Evolutionary conservation across 64 coral and sea anemone genomes (phyloP), one percentile per base, ranked within the genome.

Genomic region (Platygyra sinensis): DNA sequence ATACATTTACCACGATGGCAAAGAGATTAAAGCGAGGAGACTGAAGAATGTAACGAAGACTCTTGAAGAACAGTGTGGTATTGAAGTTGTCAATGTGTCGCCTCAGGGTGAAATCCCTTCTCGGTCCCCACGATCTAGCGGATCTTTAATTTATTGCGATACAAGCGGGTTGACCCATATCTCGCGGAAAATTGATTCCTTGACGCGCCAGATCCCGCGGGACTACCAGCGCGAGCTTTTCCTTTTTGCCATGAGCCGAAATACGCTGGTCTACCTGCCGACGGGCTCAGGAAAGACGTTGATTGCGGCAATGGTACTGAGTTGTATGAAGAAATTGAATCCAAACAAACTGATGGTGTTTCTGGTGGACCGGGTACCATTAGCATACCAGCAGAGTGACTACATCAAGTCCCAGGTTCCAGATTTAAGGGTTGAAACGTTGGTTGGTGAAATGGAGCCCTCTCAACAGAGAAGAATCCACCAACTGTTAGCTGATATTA

Each of bases 221-320:
- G 91, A 99, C 17, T 99, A 99, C 64, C 97, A 99, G 29, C 25
- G 50, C 27, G 97, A 99, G 51, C 28, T 99, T 31, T 99, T 99
- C 78, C 30, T 76, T 13, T 79, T 83, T 49, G 90, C 88, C 20
- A 88, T 99, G 84, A 31, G 76, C 49, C 76, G 94, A 13, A 98
- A 99, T 64, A 93, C 97, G 28, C 73, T 99, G 64, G 78, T 99
- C 7, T 97, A 89, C 64, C 79, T 97, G 33, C 95, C 95, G 14
- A 97, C 95, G 65, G 95, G 95, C 15, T 97, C 95, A 29, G 95
- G 95, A 0, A 97, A 97, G 32, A 97, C 95, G 0, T 46, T 97
- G 46, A 64, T 97, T 42, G 95, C 95, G 8, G 87, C 92, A 2
- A 94, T 97, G 95, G 84, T 89, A 6, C 74, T 97, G 1, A 91